Base-by-base conservation (phyloP, 64 coral and sea anemone genomes). In the Stylophora pistillata region DNA sequence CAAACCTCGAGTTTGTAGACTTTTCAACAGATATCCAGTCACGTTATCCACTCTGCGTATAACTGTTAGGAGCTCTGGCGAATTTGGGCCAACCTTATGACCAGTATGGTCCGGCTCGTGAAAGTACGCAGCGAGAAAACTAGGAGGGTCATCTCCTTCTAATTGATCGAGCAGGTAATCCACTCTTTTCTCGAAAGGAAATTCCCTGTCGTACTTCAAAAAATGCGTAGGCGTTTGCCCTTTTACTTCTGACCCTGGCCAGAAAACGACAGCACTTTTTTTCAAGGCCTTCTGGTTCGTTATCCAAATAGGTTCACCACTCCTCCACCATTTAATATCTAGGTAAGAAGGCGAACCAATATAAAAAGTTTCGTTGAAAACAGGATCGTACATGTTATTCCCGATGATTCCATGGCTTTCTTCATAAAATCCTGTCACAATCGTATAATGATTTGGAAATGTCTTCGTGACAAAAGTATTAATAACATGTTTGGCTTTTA, bases 401-500 rank as follows among this genome's bases (percentile, higher is more conserved):
- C 81, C 81, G 32, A 96, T 87, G n/a, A 96, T 82, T 57, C 95
- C 95, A 81, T 96, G 95, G 71, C 87, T 96, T 57, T 96, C 95
- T 20, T 92, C 95, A n/a, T 96, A 96, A 55, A 96, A 61, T 30
- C 95, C 95, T 41, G 95, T 96, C 2, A 96, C 91, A 60, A 96
- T 73, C 20, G 95, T 90, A 69, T 81, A 93, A 70, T 96, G 95
- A 72, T 96, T 96, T 17, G 95, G 95, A 57, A 96, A 96, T 61
- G 95, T 96, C 81, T 83, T 92, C 1, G 95, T 96, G 4, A 93
- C 88, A 88, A 96, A 96, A 23, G 84, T 85, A 78, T 93, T 96
- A 55, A 85, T 76, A 56, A 96, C n/a, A 23, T 96, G 70, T 21
- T 96, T 93, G 0, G 91, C 95, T 59, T 88, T 92, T 0, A 96